These are phyloP conservation scores for Ambastaia sidthimunki DNA, from an alignment of 2,797 vertebrate genomes.

Conservation along the genomic window DNA sequence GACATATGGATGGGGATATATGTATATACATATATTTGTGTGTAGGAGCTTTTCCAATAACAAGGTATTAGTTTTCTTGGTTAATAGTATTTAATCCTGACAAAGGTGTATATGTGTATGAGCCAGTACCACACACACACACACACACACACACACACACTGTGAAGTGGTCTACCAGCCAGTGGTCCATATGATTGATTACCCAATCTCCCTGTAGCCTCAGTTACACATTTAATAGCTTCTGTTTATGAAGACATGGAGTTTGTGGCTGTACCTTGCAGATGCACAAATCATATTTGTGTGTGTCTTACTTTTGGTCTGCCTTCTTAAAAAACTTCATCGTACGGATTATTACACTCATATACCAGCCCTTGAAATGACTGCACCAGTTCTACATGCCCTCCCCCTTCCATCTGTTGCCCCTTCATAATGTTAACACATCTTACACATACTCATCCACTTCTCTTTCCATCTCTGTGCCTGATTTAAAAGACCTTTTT, in stretches of 20 bases:
- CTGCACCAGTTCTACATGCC: slow-evolving; percentile 8
- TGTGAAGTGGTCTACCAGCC: slow-evolving; percentile 12
- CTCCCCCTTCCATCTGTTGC: slow-evolving; percentile 13
- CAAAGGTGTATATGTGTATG: slow-evolving; percentile 21
- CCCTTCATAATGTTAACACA: slow-evolving; percentile 11
- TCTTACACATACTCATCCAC: slow-evolving; percentile 16
- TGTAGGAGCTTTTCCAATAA: not conserved
- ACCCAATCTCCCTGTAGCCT: slow-evolving; percentile 53
- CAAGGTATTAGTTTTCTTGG: not conserved
- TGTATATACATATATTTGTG: no score
- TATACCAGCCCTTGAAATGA: slow-evolving; percentile 21
- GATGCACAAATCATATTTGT: slow-evolving; percentile 58
- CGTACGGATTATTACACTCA: slow-evolving; percentile 22
- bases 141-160: slow-evolving; percentile 18
- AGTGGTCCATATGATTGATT: slow-evolving; percentile 58
- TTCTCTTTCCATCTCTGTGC: slow-evolving; percentile 10
- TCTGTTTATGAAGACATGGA: slow-evolving; percentile 61
- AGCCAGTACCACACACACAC: slow-evolving; percentile 10
- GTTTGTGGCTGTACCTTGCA: slow-evolving; percentile 49
- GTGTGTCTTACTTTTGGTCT: slow-evolving; percentile 38
- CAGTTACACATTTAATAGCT: slow-evolving; percentile 61
- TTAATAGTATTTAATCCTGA: slow-evolving; percentile 22
- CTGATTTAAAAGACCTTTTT: slow-evolving; percentile 15
- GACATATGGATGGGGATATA: no score
- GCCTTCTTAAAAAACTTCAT: slow-evolving; percentile 13